phyloP scores from a whole-genome alignment of 2,113 vertebrate genomes.

The Chitala chitala region DNA sequence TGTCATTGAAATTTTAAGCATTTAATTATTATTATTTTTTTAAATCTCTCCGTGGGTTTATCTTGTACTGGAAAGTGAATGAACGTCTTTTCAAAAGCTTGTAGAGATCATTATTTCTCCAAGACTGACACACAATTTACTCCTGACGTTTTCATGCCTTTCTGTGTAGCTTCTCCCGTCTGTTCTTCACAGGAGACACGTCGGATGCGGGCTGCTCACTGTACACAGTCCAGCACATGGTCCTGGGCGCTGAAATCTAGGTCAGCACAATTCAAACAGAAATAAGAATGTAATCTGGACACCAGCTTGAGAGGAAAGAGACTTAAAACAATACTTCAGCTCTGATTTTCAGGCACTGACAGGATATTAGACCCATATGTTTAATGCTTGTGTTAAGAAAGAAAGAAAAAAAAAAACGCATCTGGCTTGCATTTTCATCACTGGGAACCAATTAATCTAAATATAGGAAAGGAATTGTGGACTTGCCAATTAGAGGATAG shows the following conservation, averaged over 20 bases:
- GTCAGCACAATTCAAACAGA: constrained; percentile 51
- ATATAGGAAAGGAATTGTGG: constrained; percentile 40
- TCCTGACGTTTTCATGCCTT: background rate
- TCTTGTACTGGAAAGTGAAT: background rate
- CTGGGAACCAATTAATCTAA: constrained; percentile 32
- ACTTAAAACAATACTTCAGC: constrained; percentile 40
- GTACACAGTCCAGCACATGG: background rate
- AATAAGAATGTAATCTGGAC: constrained; percentile 40
- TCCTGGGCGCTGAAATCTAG: constrained; percentile 37
- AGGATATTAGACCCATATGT: constrained; percentile 47
- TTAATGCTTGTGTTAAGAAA: constrained; percentile 23
- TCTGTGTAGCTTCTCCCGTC: constrained; percentile 10
- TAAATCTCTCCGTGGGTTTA: too few species aligned
- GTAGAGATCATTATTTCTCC: background rate
- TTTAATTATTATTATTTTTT: background rate
- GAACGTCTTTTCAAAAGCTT: background rate
- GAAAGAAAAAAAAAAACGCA: constrained; percentile 4
- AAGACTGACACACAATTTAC: background rate
- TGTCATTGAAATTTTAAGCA: background rate
- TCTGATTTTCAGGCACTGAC: constrained; percentile 29
- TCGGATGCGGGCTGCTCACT: background rate
- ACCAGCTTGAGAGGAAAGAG: constrained; percentile 34
- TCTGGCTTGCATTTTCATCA: constrained; percentile 29
- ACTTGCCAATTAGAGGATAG: constrained; percentile 10
- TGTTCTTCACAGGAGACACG: constrained; percentile 1